A percentile compares a stretch with the other conserved stretches of the same genome.
These are phyloP conservation scores for Cebus imitator DNA, from an alignment of 2,113 vertebrate species.

Conservation along the genomic window DNA sequence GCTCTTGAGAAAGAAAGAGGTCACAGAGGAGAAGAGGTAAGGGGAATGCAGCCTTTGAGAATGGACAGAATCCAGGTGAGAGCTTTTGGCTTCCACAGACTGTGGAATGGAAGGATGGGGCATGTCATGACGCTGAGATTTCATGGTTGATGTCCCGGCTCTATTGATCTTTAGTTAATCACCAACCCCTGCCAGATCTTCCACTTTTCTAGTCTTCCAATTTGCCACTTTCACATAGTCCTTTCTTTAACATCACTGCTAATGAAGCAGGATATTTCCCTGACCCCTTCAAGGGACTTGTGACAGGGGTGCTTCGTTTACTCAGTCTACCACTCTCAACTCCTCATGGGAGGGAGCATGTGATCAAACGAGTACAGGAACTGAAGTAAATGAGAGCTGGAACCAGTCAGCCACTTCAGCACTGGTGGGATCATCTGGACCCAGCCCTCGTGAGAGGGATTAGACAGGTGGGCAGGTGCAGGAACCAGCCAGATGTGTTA, in stretches of 20 bases:
- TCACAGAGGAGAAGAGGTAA: neutral
- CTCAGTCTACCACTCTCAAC: no score
- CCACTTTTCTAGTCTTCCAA: neutral
- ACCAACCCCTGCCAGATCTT: neutral
- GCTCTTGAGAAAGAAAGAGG: neutral
- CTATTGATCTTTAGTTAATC: neutral
- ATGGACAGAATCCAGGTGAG: neutral
- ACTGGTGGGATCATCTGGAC: no score
- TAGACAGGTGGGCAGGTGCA: no score
- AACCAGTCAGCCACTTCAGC: no score
- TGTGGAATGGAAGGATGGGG: no score
- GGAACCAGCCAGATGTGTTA: no score
- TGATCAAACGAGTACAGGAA: no score
- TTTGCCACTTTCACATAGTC: neutral
- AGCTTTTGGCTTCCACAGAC: neutral
- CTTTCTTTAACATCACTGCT: neutral
- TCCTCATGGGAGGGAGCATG: no score
- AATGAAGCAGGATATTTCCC: neutral
- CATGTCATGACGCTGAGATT: neutral
- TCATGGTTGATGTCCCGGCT: neutral
- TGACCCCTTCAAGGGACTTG: no score
- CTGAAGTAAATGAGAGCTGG: no score
- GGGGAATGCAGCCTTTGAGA: neutral
- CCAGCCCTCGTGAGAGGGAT: no score
- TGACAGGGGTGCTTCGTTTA: no score